These are phyloP conservation scores for Psophia crepitans DNA, from an alignment of 2,113 vertebrate genomes.

Conservation along the genomic window DNA sequence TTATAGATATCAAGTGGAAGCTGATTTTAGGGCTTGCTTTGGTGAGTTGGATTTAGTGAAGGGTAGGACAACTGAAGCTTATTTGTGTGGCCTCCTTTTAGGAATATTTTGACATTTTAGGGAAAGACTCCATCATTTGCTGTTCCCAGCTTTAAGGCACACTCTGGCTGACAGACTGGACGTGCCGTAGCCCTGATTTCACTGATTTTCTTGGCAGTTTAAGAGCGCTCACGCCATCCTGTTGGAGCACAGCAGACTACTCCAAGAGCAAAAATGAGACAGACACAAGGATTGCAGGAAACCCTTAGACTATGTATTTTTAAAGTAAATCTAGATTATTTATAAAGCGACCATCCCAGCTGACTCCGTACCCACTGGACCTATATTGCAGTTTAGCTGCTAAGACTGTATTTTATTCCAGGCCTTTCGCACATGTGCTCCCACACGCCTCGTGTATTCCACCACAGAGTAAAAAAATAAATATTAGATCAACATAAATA, in stretches of 20 bases:
- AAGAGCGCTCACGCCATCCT: background rate
- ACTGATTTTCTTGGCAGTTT: constrained; percentile 20
- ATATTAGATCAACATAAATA: background rate
- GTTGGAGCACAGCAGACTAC: background rate
- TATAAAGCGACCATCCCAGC: background rate
- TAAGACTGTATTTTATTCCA: background rate
- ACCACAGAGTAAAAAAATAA: background rate
- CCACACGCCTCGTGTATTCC: background rate
- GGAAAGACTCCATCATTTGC: background rate
- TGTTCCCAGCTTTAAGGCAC: constrained; percentile 18
- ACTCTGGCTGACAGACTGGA: background rate
- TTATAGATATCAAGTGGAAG: background rate
- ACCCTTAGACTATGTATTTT: background rate
- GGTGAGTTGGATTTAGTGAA: background rate
- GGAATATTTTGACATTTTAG: background rate
- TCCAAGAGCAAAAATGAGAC: background rate
- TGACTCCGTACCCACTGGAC: background rate
- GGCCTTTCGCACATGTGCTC: background rate
- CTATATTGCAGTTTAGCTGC: background rate
- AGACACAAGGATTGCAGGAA: background rate
- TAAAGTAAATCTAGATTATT: background rate
- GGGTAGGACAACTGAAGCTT: background rate
- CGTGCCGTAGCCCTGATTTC: constrained; percentile 10
- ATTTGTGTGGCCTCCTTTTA: background rate
- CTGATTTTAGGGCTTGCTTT: background rate